Evolutionary conservation across 2,888 invertebrate genomes (phyloP).

Genomic region (Harpagoxenus sublaevis): DNA sequence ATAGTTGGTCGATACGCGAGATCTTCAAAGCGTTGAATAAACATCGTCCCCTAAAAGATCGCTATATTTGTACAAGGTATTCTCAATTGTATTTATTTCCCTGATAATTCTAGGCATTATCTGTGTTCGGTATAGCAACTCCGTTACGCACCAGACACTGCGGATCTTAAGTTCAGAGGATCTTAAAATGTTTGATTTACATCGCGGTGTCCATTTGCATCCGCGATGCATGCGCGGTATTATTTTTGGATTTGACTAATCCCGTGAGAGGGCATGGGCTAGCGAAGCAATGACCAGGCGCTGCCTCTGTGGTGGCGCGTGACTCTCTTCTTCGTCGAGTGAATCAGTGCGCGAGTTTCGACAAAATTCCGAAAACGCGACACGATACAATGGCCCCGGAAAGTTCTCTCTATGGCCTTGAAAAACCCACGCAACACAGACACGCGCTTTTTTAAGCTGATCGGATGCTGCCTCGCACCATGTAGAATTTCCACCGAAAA

Average conservation of each 20-base stretch:
- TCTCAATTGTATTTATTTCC: conserved; percentile 30
- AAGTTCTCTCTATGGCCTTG: conserved; percentile 31
- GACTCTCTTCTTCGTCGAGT: conserved; percentile 44
- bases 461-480: conserved; percentile 18
- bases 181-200: conserved; percentile 61
- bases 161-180: conserved; percentile 8
- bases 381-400: conserved; percentile 35
- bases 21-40: background rate
- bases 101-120: conserved; percentile 19
- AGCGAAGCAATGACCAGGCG: conserved; percentile 64
- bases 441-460: conserved; percentile 32
- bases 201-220: conserved; percentile 63
- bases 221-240: conserved; percentile 65
- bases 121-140: background rate
- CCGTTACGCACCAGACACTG: background rate
- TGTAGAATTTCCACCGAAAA: conserved; percentile 55
- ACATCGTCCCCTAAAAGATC: background rate
- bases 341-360: conserved; percentile 42
- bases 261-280: conserved; percentile 74
- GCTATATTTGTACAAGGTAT: background rate
- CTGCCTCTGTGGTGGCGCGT: conserved; percentile 47
- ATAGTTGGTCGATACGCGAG: background rate
- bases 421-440: conserved; percentile 27
- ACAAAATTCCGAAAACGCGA: conserved; percentile 52
- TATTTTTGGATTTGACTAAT: conserved; percentile 78